Base-by-base conservation (phyloP, 1,140 invertebrate species). In the Parapsyche elsis region DNA sequence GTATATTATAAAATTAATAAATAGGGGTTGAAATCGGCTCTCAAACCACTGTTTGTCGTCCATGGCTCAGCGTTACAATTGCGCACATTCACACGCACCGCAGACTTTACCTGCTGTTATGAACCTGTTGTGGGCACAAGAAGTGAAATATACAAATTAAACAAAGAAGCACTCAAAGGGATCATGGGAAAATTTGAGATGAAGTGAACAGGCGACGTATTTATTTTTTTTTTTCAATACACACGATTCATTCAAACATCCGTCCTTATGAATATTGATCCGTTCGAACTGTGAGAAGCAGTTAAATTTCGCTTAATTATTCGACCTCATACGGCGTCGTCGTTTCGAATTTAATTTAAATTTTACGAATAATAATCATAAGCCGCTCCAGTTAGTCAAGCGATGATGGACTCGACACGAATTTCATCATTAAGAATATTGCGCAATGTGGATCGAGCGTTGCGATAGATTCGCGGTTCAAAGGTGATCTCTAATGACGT, bases 71-170 rank as follows among this genome's bases (percentile, higher is more conserved):
- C 44, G 81, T 53, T 83, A 83, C 81, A 83, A 83, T 83, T 83
- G 79, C 81, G 81, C 30, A 83, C 79, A 83, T 80, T 83, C 81
- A 80, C 81, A 83, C 81, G 79, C 75, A 77, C 76, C 78, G 78
- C 26, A 16, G 81, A 44, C 24, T 73, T 70, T 83, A 83, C 81
- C 81, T 83, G 81, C 81, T 71, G 76, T 71, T 67, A 70, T 76
- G 78, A 82, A 82, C 81, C 81, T 82, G 81, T 82, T 80, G 81
- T 75, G 76, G n/a, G 71, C 57, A 70, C 81, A 59, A 53, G 73
- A 81, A 61, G 59, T 61, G 74, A 77, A 44, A 80, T 79, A 71
- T 71, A 79, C 24, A 79, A 83, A 80, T 76, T 79, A 83, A 81
- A 83, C 81, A 79, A 82, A 80, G 74, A 57, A 26, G 61, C 23